Base-by-base conservation (phyloP, 2,113 vertebrate genomes). In the Oophaga pumilio region DNA sequence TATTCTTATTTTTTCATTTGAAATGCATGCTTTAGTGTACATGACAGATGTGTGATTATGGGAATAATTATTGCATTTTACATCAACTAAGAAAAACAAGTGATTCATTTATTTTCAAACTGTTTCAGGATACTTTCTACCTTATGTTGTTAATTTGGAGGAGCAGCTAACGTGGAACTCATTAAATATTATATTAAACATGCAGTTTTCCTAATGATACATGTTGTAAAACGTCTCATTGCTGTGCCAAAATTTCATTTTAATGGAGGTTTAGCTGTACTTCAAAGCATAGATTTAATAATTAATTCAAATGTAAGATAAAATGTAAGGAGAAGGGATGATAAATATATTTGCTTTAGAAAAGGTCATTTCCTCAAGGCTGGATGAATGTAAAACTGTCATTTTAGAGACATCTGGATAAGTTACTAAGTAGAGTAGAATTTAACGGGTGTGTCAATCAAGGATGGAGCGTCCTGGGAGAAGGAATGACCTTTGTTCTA, bases 391-490 rank as follows among this genome's bases (percentile, higher is more conserved):
- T 83, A 83, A 83, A 83, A 83, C 81, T 83, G 81, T 83, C 81
- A 83, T 68, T 83, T 64, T 52, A 26, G n/a, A 68, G 81, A 83
- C 81, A 83, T 83, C 81, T 83, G 62, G 81, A 83, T 83, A 69
- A 83, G 43, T 83, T 83, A 83, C 43, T 83, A 52, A 83, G 81
- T 83, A 26, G 59, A 68, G 81, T 68, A 69, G 49, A 83, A 83
- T 69, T 83, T 68, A 69, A 83, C 81, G 49, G 81, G 81, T 83
- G 81, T 83, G 81, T 83, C 81, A 83, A 83, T 83, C 81, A 83
- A 53, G 49, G 69, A 22, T 53, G 64, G 81, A 69, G 64, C 50
- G 12, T 69, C 81, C 64, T 68, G 43, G 64, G 81, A 83, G 81
- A 83, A 0, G 50, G 13, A 53, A 18, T 69, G 81, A 83, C 81